Evolutionary conservation across 2,888 invertebrate genomes (phyloP).

Genomic region (Xanthia togata): DNA sequence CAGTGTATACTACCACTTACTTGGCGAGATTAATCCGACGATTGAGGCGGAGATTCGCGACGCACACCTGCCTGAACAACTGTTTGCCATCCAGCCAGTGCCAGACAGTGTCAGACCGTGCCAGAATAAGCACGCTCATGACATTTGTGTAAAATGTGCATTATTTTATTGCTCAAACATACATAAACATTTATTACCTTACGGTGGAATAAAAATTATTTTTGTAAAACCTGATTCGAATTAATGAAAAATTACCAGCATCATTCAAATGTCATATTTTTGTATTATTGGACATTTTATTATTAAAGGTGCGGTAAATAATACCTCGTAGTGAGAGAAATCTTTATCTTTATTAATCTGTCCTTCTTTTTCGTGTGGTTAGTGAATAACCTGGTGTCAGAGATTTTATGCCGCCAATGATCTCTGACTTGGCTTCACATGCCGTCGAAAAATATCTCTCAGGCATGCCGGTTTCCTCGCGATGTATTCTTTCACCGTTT

Average conservation of each 20-base stretch:
- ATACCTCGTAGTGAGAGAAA: too few relatives aligned
- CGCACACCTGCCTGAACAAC: slow-evolving; percentile 47
- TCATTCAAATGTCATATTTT: background rate
- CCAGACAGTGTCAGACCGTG: background rate
- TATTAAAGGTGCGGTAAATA: background rate
- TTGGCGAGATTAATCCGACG: slow-evolving; percentile 45
- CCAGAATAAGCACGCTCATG: slow-evolving; percentile 27
- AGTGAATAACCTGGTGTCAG: too few relatives aligned
- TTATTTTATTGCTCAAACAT: background rate
- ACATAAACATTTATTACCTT: background rate
- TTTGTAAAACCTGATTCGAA: background rate
- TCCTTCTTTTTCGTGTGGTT: too few relatives aligned
- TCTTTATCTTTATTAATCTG: background rate
- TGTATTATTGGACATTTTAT: background rate
- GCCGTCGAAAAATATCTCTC: too few relatives aligned
- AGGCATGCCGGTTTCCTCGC: too few relatives aligned
- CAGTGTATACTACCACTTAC: slow-evolving; percentile 30
- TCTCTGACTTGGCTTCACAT: too few relatives aligned
- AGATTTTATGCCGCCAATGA: too few relatives aligned
- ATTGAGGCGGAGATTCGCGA: slow-evolving; percentile 8
- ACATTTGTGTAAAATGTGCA: slow-evolving; percentile 19
- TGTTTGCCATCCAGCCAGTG: slow-evolving; percentile 34
- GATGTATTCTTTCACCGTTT: too few relatives aligned
- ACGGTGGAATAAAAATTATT: background rate
- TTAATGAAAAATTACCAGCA: too few relatives aligned